Conservation (phyloP, 2,888 invertebrate genomes). For the Kryphioiulus occultus region DNA sequence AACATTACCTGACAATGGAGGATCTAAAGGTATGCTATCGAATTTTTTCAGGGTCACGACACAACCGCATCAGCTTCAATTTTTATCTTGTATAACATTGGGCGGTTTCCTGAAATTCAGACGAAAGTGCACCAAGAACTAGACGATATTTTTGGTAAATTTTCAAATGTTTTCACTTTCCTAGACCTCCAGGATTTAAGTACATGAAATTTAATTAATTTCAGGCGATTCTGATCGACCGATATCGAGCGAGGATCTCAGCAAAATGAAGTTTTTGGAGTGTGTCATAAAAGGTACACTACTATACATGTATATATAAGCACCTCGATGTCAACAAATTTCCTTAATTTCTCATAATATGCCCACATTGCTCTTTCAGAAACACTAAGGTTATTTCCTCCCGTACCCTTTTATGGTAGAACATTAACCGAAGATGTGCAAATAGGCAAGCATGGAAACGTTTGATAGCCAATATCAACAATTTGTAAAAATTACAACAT, state of each 20-base stretch:
- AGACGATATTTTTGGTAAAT: slow-evolving; percentile 63
- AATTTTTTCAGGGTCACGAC: slow-evolving; percentile 74
- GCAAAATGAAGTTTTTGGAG: slow-evolving; percentile 64
- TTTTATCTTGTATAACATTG: slow-evolving; percentile 84
- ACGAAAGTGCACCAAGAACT: slow-evolving; percentile 65
- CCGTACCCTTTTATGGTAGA: slow-evolving; percentile 60
- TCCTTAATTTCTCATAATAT: too few species aligned
- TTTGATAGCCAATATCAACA: too few species aligned
- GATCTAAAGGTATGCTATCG: neutral
- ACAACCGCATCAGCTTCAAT: slow-evolving; percentile 86
- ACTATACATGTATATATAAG: too few species aligned
- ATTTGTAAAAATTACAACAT: too few species aligned
- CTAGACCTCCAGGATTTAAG: too few species aligned
- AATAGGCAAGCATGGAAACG: slow-evolving; percentile 57
- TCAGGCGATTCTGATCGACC: slow-evolving; percentile 60
- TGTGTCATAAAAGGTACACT: slow-evolving; percentile 65
- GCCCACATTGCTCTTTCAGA: slow-evolving; percentile 57
- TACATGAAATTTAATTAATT: too few species aligned
- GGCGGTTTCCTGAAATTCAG: slow-evolving; percentile 81
- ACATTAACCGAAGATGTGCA: slow-evolving; percentile 61
- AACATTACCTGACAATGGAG: too few species aligned
- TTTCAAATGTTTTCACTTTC: neutral
- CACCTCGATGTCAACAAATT: neutral
- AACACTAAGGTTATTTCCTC: slow-evolving; percentile 63
- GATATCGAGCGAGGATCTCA: slow-evolving; percentile 64